Percentiles rank a stretch among this genome's conserved stretches.
Evolutionary conservation across 2,888 invertebrate genomes (phyloP).

Genomic region (Caenorhabditis imperialis): DNA sequence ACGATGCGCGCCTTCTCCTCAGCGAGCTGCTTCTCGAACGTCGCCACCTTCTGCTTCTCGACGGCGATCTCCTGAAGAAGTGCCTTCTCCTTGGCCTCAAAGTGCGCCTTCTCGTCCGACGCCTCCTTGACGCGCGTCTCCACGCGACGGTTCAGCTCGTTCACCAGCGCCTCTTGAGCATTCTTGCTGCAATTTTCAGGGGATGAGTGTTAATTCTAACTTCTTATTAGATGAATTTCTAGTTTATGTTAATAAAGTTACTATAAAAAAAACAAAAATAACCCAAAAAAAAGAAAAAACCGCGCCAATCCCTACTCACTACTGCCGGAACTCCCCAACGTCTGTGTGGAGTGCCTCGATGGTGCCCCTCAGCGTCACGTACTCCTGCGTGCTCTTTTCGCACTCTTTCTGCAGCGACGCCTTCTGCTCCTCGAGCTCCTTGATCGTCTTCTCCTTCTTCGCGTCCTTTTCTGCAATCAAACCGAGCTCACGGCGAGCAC

Average conservation of each 20-base stretch:
- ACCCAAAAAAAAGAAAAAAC: background rate
- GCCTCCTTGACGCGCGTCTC: conserved; percentile 8
- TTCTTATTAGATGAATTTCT: no score
- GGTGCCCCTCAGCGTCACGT: background rate
- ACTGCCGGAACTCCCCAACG: conserved; percentile 28
- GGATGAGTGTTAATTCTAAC: no score
- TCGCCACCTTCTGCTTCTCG: background rate
- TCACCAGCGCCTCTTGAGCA: conserved; percentile 25
- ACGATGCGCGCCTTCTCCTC: conserved; percentile 18
- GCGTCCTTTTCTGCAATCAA: background rate
- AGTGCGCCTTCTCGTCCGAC: conserved; percentile 8
- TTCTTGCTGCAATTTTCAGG: conserved; percentile 34
- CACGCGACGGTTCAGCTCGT: conserved; percentile 4
- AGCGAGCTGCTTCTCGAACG: conserved; percentile 1
- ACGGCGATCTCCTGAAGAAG: conserved; percentile 7
- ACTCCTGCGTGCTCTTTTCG: conserved; percentile 5
- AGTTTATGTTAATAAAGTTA: no score
- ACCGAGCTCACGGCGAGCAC: conserved; percentile 4
- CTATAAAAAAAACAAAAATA: no score
- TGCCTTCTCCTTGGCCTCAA: conserved; percentile 3
- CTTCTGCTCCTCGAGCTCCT: conserved; percentile 1
- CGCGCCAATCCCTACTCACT: conserved; percentile 34
- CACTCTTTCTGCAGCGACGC: no score
- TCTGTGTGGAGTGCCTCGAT: conserved; percentile 31
- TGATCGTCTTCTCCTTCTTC: background rate